Conservation (phyloP, 2,113 vertebrate genomes). For the Montifringilla adamsi region DNA sequence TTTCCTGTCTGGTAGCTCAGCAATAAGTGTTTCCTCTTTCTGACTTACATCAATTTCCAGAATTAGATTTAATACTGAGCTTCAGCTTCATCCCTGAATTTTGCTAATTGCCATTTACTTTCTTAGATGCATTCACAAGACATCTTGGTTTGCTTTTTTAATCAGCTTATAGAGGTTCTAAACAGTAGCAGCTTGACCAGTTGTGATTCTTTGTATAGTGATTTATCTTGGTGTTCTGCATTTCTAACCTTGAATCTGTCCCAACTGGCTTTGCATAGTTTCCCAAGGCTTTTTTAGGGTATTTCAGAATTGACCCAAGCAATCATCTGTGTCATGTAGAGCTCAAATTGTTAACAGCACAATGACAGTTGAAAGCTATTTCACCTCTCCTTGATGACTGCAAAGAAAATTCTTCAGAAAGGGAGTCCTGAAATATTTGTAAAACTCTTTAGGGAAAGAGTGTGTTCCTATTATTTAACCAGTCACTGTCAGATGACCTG, state of each 20-base stretch:
- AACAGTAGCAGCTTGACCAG: background rate
- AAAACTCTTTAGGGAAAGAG: background rate
- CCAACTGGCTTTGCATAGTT: constrained; percentile 54
- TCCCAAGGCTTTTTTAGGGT: constrained; percentile 30
- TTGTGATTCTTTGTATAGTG: background rate
- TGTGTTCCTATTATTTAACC: constrained; percentile 19
- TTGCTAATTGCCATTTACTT: background rate
- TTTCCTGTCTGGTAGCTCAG: background rate
- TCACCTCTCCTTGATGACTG: background rate
- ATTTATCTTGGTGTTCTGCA: background rate
- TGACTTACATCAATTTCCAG: background rate
- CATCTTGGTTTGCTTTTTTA: background rate
- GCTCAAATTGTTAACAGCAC: background rate
- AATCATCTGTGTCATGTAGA: background rate
- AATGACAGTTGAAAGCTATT: background rate
- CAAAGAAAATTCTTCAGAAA: background rate
- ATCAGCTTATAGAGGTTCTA: background rate
- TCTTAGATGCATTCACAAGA: background rate
- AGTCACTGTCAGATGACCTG: background rate
- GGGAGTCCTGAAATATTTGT: background rate
- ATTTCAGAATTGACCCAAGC: constrained; percentile 55
- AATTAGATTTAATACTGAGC: background rate
- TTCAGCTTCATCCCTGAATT: background rate
- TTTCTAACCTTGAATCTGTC: constrained; percentile 58
- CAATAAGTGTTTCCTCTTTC: background rate